Evolutionary conservation across 37 sponge, comb jelly and placozoan genomes (phyloP).

Genomic region (Aplysina aerophoba): DNA sequence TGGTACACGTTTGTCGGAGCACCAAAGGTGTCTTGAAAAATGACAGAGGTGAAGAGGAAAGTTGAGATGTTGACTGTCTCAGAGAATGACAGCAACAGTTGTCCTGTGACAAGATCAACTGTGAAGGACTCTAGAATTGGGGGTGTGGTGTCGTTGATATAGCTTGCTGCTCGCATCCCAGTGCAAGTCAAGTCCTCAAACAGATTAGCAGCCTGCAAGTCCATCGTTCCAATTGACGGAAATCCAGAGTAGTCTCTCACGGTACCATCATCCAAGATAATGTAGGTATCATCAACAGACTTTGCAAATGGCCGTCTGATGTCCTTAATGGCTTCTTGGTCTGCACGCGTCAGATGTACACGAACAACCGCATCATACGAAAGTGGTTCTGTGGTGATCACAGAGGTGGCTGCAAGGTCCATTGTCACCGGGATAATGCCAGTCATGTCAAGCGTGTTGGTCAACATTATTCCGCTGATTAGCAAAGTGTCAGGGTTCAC

Average conservation of each 20-base stretch:
- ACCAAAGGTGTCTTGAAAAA: slow-evolving; percentile 51
- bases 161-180: slow-evolving; percentile 58
- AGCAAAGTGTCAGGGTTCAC: slow-evolving; percentile 62
- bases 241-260: slow-evolving; percentile 58
- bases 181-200: slow-evolving; percentile 81
- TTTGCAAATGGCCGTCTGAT: slow-evolving; percentile 56
- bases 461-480: slow-evolving; percentile 50
- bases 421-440: background rate
- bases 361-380: slow-evolving; percentile 41
- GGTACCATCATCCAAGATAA: slow-evolving; percentile 40
- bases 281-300: slow-evolving; percentile 52
- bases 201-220: slow-evolving; percentile 17
- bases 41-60: slow-evolving; percentile 59
- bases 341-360: slow-evolving; percentile 52
- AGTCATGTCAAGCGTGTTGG: slow-evolving; percentile 20
- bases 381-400: slow-evolving; percentile 17
- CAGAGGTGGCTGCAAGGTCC: slow-evolving; percentile 35
- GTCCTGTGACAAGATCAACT: slow-evolving; percentile 67
- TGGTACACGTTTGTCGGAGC: slow-evolving; percentile 38
- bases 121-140: slow-evolving; percentile 67
- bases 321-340: slow-evolving; percentile 68
- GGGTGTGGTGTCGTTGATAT: slow-evolving; percentile 78
- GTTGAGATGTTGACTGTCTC: slow-evolving; percentile 84
- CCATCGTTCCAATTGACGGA: slow-evolving; percentile 19
- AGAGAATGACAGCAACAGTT: slow-evolving; percentile 63